phyloP scores from a whole-genome alignment of 92 coral and sea anemone genomes.

The Virgularia gustaviana region DNA sequence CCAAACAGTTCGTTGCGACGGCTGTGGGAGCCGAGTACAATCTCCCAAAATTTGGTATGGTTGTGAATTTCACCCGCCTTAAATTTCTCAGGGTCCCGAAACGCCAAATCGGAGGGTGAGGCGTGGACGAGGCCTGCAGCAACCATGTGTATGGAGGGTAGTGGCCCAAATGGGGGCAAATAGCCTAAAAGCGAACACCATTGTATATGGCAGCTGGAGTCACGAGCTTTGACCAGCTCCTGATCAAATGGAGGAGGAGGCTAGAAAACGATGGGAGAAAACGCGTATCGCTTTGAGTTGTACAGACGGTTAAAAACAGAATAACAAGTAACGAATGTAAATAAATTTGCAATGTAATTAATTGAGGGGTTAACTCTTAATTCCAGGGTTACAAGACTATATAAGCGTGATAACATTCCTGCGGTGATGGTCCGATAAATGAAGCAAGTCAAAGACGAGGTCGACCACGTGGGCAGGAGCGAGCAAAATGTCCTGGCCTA shows the following conservation, averaged over 20 bases:
- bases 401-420: too few species aligned
- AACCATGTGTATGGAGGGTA: conserved; percentile 38
- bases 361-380: too few species aligned
- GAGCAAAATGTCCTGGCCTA: not conserved
- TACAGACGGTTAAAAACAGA: too few species aligned
- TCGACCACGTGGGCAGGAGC: not conserved
- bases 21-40: conserved; percentile 24
- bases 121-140: conserved; percentile 30
- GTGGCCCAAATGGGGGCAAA: conserved; percentile 33
- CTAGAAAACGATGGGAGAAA: not conserved
- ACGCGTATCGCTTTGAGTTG: not conserved
- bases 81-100: conserved; percentile 44
- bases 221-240: too few species aligned
- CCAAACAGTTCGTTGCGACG: conserved; percentile 41
- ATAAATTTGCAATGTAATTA: too few species aligned
- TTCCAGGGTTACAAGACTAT: too few species aligned
- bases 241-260: not conserved
- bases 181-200: not conserved
- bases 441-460: not conserved
- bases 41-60: conserved; percentile 37
- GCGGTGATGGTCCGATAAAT: not conserved
- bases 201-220: too few species aligned
- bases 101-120: conserved; percentile 26
- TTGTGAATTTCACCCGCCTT: conserved; percentile 46
- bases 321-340: too few species aligned